These are phyloP conservation scores for Sarotherodon lohbergeri DNA, from an alignment of 2,113 vertebrate genomes.

Conservation along the genomic window DNA sequence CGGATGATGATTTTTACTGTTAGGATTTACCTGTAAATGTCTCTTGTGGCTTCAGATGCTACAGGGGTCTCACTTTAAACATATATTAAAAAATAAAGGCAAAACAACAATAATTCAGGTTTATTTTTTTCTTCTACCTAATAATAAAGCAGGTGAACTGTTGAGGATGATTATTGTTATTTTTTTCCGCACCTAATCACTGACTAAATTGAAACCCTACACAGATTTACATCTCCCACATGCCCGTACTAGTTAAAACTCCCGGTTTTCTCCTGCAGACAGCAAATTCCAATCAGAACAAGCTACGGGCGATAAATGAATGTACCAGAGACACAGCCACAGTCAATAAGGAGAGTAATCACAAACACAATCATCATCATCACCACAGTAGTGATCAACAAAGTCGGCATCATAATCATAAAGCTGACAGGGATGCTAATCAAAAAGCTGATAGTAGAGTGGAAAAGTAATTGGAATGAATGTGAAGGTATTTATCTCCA, in stretches of 20 bases:
- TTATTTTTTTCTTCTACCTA: neutral
- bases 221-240: neutral
- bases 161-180: neutral
- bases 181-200: neutral
- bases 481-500: conserved; percentile 21
- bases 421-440: conserved; percentile 33
- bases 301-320: neutral
- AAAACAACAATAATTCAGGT: neutral
- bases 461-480: conserved; percentile 32
- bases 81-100: neutral
- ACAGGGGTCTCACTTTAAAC: neutral
- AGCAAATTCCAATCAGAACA: neutral
- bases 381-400: conserved; percentile 38
- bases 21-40: neutral
- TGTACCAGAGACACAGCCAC: neutral
- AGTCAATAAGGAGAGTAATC: conserved; percentile 46
- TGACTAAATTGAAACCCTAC: neutral
- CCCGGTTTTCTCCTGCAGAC: neutral
- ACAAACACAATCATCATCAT: conserved; percentile 43
- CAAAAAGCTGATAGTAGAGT: conserved; percentile 19
- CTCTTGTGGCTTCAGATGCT: neutral
- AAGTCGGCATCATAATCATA: conserved; percentile 48
- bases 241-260: neutral
- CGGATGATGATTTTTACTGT: neutral
- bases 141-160: neutral